A percentile compares a stretch with the other conserved stretches of the same genome.
Evolutionary conservation across 2,113 vertebrate genomes (phyloP).

Genomic region (Eclectus roratus): DNA sequence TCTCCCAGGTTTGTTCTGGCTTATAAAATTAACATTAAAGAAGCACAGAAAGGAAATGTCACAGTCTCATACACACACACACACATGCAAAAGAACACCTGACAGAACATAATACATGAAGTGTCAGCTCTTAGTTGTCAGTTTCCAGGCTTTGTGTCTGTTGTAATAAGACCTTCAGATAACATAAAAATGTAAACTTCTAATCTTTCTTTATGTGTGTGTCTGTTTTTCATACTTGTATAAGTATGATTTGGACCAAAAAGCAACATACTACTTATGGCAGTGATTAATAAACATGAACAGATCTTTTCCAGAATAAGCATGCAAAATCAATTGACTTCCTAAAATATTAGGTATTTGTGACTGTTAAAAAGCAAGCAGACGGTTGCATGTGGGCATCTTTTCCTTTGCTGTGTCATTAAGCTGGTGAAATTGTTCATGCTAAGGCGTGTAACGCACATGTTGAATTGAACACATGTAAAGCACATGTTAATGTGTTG

Average conservation of each 20-base stretch:
- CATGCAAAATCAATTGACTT: not conserved
- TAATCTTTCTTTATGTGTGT: not conserved
- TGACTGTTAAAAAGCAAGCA: not conserved
- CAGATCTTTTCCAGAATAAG: not conserved
- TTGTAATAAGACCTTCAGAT: not conserved
- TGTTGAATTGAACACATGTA: not conserved
- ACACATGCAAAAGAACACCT: not conserved
- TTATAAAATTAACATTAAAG: not conserved
- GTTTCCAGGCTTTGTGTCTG: not conserved
- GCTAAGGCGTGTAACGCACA: not conserved
- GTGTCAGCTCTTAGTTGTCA: not conserved
- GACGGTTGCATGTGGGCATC: not conserved
- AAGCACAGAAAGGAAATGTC: not conserved
- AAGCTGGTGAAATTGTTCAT: not conserved
- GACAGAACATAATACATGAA: not conserved
- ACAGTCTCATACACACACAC: not conserved
- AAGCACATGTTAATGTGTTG: not conserved
- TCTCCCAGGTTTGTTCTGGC: not conserved
- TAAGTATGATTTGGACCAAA: not conserved
- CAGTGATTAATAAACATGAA: not conserved
- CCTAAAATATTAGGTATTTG: not conserved
- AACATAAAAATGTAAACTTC: not conserved
- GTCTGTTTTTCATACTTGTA: not conserved
- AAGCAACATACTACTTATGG: not conserved
- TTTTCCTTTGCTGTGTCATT: not conserved